Evolutionary conservation across 2,113 vertebrate species (phyloP).

Genomic region (Sylvietta virens): DNA sequence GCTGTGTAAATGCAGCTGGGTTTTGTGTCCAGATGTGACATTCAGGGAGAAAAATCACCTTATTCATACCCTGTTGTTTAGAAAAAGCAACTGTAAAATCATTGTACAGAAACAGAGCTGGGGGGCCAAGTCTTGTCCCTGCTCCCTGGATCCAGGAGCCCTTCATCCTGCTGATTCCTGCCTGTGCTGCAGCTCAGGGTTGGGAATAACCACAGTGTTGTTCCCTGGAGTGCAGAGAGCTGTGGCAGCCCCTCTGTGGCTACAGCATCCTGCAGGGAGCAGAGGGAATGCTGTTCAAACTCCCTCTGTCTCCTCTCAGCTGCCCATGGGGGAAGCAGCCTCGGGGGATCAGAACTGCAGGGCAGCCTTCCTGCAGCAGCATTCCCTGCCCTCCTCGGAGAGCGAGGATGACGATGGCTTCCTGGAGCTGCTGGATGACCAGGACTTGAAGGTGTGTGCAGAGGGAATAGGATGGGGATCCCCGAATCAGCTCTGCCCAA

Average conservation of each 20-base stretch:
- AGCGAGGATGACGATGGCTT: constrained; percentile 87
- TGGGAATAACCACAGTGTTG: not conserved
- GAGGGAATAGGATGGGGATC: accelerated
- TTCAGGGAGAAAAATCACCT: not conserved
- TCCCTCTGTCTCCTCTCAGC: not conserved
- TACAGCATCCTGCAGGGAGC: not conserved
- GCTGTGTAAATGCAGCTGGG: not conserved
- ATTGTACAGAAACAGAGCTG: not conserved
- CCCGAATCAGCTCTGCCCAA: no score
- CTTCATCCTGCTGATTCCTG: not conserved
- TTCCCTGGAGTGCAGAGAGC: not conserved
- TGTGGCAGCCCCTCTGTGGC: accelerated
- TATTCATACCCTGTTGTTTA: accelerated
- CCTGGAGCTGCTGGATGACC: constrained; percentile 83
- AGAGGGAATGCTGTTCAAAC: not conserved
- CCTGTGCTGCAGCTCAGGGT: not conserved
- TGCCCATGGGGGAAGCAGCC: constrained; percentile 1
- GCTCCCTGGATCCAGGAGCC: not conserved
- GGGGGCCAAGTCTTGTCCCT: not conserved
- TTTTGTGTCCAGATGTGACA: not conserved
- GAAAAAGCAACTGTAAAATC: not conserved
- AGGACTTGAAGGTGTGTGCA: constrained; percentile 65
- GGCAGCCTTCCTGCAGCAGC: constrained; percentile 70
- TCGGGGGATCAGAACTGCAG: not conserved
- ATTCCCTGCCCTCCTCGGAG: constrained; percentile 66